Evolutionary conservation across 2,888 invertebrate species (phyloP).

Genomic region (Mongoloraphidia duomilia): DNA sequence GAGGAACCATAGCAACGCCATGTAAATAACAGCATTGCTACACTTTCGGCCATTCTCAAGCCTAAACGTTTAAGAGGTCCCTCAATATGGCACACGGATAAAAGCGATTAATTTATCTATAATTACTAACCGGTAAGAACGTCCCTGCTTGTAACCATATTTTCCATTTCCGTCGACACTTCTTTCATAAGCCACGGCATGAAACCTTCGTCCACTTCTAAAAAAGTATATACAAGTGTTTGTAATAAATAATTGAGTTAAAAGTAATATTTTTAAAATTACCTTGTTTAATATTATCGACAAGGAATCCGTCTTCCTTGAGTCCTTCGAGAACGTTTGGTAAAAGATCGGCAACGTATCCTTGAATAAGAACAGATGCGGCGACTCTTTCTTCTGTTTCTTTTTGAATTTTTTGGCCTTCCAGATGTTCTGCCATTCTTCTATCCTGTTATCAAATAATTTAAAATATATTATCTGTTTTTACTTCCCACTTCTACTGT

Average conservation of each 20-base stretch:
- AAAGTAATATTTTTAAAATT: slow-evolving; percentile 10
- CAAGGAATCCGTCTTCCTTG: slow-evolving; percentile 55
- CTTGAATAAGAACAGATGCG: slow-evolving; percentile 68
- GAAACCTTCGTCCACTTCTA: slow-evolving; percentile 65
- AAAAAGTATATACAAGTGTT: slow-evolving; percentile 18
- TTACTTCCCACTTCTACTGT: too few species aligned
- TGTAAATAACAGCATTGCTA: too few species aligned
- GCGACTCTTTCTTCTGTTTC: slow-evolving; percentile 72
- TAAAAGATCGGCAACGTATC: slow-evolving; percentile 74
- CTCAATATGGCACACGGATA: too few species aligned
- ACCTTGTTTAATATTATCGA: slow-evolving; percentile 47
- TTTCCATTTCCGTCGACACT: slow-evolving; percentile 67
- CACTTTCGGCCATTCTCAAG: too few species aligned
- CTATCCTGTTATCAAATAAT: slow-evolving; percentile 36
- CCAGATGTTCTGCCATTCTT: slow-evolving; percentile 54
- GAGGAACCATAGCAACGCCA: too few species aligned
- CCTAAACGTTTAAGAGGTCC: too few species aligned
- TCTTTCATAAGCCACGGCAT: slow-evolving; percentile 78
- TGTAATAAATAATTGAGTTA: slow-evolving; percentile 9
- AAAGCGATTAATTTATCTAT: too few species aligned
- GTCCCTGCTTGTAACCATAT: slow-evolving; percentile 65
- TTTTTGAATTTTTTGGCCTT: slow-evolving; percentile 45
- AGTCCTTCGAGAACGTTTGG: slow-evolving; percentile 72
- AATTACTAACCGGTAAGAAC: slow-evolving; percentile 48
- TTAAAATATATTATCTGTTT: background rate